phyloP scores from a whole-genome alignment of 2,113 vertebrate genomes.

The Synodontis membranacea region DNA sequence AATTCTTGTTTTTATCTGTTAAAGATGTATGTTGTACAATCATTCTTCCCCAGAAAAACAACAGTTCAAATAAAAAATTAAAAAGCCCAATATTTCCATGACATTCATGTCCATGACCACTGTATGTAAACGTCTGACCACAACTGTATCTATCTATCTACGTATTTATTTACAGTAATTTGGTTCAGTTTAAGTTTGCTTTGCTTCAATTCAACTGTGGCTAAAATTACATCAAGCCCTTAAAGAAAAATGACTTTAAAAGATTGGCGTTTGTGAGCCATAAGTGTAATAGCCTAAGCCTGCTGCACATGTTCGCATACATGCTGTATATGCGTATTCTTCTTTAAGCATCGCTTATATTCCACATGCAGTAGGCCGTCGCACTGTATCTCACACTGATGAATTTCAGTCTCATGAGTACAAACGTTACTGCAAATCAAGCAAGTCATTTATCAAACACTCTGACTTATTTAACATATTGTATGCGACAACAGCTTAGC shows the following conservation, averaged over 20 bases:
- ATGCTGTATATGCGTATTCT: background rate
- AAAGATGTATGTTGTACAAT: too few species aligned
- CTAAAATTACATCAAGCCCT: background rate
- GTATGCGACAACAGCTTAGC: background rate
- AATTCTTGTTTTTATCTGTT: too few species aligned
- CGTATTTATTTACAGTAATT: too few species aligned
- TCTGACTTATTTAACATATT: background rate
- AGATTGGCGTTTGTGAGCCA: background rate
- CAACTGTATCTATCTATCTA: too few species aligned
- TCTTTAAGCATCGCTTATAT: background rate
- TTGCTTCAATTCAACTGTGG: too few species aligned
- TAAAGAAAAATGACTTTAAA: slow-evolving; percentile 3
- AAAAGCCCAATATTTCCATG: too few species aligned
- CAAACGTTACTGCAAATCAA: background rate
- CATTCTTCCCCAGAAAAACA: too few species aligned
- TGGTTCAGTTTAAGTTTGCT: too few species aligned
- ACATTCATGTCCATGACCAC: too few species aligned
- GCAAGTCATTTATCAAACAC: background rate
- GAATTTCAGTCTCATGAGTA: slow-evolving; percentile 11
- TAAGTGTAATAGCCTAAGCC: background rate
- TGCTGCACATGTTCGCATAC: background rate
- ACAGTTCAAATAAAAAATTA: too few species aligned
- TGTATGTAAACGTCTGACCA: too few species aligned
- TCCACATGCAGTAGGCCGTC: background rate
- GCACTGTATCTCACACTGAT: background rate